Evolutionary conservation across 2,888 invertebrate species (phyloP).

Genomic region (Neocrepidodera transversa): DNA sequence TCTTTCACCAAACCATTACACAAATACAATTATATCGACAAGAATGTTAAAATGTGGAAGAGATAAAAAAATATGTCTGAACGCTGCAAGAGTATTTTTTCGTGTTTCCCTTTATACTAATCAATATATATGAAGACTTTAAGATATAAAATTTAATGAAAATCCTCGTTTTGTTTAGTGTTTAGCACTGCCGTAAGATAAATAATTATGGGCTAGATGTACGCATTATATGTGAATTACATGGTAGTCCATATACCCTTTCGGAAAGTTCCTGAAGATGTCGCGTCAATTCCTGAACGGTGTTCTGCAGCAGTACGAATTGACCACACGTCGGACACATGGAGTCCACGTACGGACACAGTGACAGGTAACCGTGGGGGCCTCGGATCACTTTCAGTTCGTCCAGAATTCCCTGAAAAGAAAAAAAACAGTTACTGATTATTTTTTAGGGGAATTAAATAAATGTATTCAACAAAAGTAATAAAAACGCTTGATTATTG

Average conservation of each 20-base stretch:
- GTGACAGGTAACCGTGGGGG: slow-evolving; percentile 83
- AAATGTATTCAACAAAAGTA: no score
- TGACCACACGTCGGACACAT: slow-evolving; percentile 92
- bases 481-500: no score
- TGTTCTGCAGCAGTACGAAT: slow-evolving; percentile 82
- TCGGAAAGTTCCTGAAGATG: slow-evolving; percentile 82
- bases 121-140: no score
- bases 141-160: no score
- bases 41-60: no score
- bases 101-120: no score
- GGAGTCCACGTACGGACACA: slow-evolving; percentile 86
- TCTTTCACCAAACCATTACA: no score
- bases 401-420: slow-evolving; percentile 81
- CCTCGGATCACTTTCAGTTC: slow-evolving; percentile 86
- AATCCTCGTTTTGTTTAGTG: background rate
- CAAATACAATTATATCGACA: no score
- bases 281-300: slow-evolving; percentile 80
- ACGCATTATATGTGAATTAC: slow-evolving; percentile 58
- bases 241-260: slow-evolving; percentile 73
- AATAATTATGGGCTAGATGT: slow-evolving; percentile 40
- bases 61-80: no score
- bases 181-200: background rate
- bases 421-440: background rate
- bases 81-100: no score
- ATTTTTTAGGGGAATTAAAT: no score